These are phyloP conservation scores for Mormyrus hasselquistii DNA, from an alignment of 2,797 vertebrate species.

Conservation along the genomic window DNA sequence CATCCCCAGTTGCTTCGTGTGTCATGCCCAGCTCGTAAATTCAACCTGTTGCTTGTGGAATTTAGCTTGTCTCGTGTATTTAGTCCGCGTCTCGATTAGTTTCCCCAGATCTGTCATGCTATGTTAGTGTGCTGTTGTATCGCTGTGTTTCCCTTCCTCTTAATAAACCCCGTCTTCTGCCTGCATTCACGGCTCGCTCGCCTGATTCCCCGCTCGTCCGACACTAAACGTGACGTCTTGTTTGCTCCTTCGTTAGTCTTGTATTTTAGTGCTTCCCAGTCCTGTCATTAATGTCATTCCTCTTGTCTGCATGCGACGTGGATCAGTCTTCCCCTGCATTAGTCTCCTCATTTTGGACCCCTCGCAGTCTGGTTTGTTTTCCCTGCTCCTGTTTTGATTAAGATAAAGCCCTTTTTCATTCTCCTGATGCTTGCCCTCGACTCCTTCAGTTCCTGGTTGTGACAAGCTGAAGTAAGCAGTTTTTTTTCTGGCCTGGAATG, in stretches of 20 bases:
- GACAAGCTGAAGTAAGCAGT: not conserved
- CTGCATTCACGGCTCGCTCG: no score
- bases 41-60: no score
- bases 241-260: not conserved
- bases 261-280: not conserved
- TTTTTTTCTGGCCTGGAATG: not conserved
- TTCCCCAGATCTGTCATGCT: no score
- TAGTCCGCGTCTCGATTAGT: no score
- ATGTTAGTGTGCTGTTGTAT: no score
- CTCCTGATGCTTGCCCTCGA: not conserved
- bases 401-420: not conserved
- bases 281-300: not conserved
- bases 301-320: not conserved
- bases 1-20: not conserved
- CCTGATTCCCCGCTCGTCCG: no score
- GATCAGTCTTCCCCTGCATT: not conserved
- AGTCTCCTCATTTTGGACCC: not conserved
- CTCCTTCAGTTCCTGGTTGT: not conserved
- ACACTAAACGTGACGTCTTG: not conserved
- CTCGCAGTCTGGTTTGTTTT: not conserved
- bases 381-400: not conserved
- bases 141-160: no score
- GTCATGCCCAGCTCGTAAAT: no score
- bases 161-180: no score
- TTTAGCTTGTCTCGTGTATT: no score